Conservation (phyloP, 2,797 vertebrate genomes). For the Holocentrus rufus region DNA sequence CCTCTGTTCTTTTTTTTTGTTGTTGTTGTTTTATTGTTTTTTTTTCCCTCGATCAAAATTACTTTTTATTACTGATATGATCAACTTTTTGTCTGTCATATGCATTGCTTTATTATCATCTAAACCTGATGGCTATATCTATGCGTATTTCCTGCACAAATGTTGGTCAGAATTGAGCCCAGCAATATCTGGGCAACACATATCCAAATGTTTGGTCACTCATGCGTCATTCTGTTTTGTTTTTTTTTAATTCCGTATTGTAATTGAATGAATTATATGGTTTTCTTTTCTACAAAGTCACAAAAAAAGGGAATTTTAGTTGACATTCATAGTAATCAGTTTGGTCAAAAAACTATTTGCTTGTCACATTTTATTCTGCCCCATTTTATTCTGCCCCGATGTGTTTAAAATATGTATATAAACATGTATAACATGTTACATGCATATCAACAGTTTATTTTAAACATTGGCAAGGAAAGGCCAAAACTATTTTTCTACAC, state of each 20-base stretch:
- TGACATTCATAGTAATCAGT: background rate
- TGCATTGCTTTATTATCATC: conserved; percentile 10
- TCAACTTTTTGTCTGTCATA: background rate
- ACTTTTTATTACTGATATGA: conserved; percentile 6
- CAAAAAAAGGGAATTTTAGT: conserved; percentile 25
- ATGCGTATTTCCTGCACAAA: conserved; percentile 30
- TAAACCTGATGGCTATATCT: background rate
- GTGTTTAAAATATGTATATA: conserved; percentile 15
- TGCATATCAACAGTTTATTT: conserved; percentile 50
- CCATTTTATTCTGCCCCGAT: conserved; percentile 24
- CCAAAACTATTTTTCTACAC: conserved; percentile 71
- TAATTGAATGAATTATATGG: conserved; percentile 7
- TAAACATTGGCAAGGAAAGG: conserved; percentile 55
- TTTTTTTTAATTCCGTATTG: background rate
- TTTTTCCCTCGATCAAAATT: background rate
- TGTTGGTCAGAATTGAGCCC: background rate
- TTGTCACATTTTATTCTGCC: conserved; percentile 30
- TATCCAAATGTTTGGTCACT: too few species aligned
- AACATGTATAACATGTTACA: background rate
- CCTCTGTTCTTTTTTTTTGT: background rate
- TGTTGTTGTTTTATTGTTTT: background rate
- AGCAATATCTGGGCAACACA: background rate
- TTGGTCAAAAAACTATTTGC: conserved; percentile 14
- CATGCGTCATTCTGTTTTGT: too few species aligned
- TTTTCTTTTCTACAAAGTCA: conserved; percentile 32